Evolutionary conservation across 2,797 vertebrate species (phyloP).

Genomic region (Tamandua tetradactyla): DNA sequence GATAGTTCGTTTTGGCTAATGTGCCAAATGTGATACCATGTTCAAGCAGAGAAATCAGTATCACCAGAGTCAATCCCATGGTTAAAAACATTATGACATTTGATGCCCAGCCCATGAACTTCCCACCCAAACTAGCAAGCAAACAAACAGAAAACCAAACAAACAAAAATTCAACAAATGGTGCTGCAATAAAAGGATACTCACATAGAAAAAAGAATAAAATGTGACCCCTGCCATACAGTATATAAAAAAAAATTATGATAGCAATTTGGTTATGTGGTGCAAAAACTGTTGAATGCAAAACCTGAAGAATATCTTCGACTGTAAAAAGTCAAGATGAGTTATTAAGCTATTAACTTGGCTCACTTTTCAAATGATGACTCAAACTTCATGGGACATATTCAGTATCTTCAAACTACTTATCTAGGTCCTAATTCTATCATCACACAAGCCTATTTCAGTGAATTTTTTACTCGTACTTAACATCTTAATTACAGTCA

Average conservation of each 20-base stretch:
- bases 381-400: conserved; percentile 35
- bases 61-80: not conserved
- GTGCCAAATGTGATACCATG: not conserved
- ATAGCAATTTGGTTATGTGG: not conserved
- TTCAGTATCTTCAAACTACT: conserved; percentile 44
- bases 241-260: no score
- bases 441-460: not conserved
- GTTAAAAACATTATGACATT: not conserved
- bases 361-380: conserved; percentile 40
- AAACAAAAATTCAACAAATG: no score
- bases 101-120: no score
- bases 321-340: conserved; percentile 50
- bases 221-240: no score
- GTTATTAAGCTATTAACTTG: conserved; percentile 55
- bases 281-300: not conserved
- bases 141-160: no score
- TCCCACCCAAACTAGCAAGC: no score
- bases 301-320: conserved; percentile 6
- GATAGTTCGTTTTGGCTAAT: not conserved
- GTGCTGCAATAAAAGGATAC: no score
- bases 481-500: conserved; percentile 41
- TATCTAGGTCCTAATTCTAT: conserved; percentile 24
- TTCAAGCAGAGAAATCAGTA: not conserved
- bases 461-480: conserved; percentile 5
- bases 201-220: no score